A percentile compares a stretch with the other conserved stretches of the same genome.
These are phyloP conservation scores for Papilio helenus DNA, from an alignment of 1,140 invertebrate species.

Conservation along the genomic window DNA sequence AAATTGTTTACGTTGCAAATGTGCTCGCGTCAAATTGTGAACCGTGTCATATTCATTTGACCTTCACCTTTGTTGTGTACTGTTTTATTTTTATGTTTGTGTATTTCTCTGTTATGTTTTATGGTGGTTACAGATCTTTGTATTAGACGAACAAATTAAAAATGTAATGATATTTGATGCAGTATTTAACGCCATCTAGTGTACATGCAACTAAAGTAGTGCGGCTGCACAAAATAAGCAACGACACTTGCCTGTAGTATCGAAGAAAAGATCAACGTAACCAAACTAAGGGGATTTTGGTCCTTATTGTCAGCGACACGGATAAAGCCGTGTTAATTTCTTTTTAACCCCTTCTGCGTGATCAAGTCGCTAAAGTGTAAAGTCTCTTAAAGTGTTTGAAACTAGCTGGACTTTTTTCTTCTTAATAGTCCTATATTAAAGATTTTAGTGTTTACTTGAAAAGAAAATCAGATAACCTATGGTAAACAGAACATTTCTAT, in stretches of 20 bases:
- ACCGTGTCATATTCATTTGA: background rate
- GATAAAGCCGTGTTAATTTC: background rate
- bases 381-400: too few relatives aligned
- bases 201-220: too few relatives aligned
- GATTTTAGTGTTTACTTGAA: background rate
- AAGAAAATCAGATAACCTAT: too few relatives aligned
- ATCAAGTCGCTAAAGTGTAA: background rate
- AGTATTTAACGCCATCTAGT: background rate
- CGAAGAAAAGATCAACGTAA: background rate
- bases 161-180: background rate
- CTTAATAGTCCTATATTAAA: background rate
- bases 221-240: background rate
- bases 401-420: too few relatives aligned
- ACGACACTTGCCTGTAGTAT: background rate
- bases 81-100: background rate
- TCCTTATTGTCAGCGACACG: background rate
- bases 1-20: constrained; percentile 8
- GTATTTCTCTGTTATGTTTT: background rate
- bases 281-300: background rate
- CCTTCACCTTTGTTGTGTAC: background rate
- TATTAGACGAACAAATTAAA: too few relatives aligned
- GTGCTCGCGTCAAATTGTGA: background rate
- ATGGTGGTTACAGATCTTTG: too few relatives aligned
- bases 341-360: constrained; percentile 7
- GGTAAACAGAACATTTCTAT: background rate